Conservation (phyloP, 92 coral and sea anemone species). For the Porites evermanni region DNA sequence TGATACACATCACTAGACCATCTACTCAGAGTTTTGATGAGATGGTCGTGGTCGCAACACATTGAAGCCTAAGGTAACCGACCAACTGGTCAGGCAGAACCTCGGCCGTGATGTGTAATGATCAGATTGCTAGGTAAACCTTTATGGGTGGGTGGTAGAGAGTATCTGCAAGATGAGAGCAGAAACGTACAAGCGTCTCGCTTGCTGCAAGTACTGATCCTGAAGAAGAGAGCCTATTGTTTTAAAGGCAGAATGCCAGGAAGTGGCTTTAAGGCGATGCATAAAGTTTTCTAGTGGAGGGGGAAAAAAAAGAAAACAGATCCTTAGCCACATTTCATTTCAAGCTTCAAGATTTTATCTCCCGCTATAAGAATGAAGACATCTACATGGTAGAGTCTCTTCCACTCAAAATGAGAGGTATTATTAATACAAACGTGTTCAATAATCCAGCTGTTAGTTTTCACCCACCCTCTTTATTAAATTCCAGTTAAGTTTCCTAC, state of each 20-base stretch:
- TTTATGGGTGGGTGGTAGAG: constrained; percentile 15
- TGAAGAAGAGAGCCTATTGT: background rate
- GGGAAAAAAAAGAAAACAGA: constrained; percentile 90
- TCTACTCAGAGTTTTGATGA: too few species aligned
- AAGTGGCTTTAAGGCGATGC: constrained; percentile 14
- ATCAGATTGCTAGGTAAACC: constrained; percentile 41
- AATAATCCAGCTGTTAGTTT: background rate
- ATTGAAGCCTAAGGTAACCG: constrained; percentile 5
- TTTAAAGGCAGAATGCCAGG: background rate
- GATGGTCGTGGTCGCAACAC: background rate
- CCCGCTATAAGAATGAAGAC: constrained; percentile 85
- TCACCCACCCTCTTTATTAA: background rate
- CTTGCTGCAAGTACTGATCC: constrained; percentile 6
- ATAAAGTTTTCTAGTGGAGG: background rate
- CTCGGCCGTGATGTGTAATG: constrained; percentile 10
- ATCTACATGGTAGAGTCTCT: constrained; percentile 94
- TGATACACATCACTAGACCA: background rate
- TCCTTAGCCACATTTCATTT: constrained; percentile 91
- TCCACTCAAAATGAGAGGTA: constrained; percentile 94
- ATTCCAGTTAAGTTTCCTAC: too few species aligned
- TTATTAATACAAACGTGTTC: background rate
- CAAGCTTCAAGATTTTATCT: constrained; percentile 86
- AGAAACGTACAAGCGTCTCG: constrained; percentile 8
- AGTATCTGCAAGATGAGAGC: background rate
- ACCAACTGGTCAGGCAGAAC: constrained; percentile 23